These are phyloP conservation scores for Tadarida brasiliensis DNA, from an alignment of 2,797 vertebrate genomes.

Conservation along the genomic window DNA sequence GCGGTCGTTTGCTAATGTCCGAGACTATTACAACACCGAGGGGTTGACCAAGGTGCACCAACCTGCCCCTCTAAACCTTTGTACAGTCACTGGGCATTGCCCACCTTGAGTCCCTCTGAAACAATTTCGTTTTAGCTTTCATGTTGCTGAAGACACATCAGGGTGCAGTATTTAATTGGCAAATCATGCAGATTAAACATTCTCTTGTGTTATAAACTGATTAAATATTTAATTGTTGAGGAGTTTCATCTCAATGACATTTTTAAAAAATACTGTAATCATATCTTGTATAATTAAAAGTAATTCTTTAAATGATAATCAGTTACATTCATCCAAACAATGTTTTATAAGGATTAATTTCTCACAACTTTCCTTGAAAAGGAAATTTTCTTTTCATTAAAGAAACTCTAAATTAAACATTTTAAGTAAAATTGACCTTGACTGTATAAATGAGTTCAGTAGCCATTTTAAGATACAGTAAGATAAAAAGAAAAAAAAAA, in stretches of 20 bases:
- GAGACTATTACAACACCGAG: not conserved
- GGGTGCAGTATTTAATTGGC: conserved; percentile 76
- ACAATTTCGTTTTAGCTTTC: conserved; percentile 55
- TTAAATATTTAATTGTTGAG: conserved; percentile 76
- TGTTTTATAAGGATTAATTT: conserved; percentile 66
- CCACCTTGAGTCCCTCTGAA: conserved; percentile 50
- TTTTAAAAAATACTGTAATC: conserved; percentile 69
- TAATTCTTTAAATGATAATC: conserved; percentile 74
- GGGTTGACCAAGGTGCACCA: not conserved
- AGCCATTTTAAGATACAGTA: conserved; percentile 5
- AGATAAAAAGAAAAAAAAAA: not conserved
- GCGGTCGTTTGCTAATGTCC: not conserved
- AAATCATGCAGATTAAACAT: conserved; percentile 72
- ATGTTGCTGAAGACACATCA: conserved; percentile 65
- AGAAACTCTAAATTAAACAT: conserved; percentile 65
- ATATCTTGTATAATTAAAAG: conserved; percentile 72
- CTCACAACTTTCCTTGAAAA: conserved; percentile 52
- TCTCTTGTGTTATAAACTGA: conserved; percentile 77
- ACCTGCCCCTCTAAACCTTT: not conserved
- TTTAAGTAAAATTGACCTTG: conserved; percentile 57
- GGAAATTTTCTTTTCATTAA: conserved; percentile 51
- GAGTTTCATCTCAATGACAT: conserved; percentile 58
- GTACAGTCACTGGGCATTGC: not conserved
- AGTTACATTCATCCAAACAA: conserved; percentile 74
- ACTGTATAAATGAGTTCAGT: conserved; percentile 26